Conservation (phyloP, 2,888 invertebrate genomes). For the Cheilosia vernalis region DNA sequence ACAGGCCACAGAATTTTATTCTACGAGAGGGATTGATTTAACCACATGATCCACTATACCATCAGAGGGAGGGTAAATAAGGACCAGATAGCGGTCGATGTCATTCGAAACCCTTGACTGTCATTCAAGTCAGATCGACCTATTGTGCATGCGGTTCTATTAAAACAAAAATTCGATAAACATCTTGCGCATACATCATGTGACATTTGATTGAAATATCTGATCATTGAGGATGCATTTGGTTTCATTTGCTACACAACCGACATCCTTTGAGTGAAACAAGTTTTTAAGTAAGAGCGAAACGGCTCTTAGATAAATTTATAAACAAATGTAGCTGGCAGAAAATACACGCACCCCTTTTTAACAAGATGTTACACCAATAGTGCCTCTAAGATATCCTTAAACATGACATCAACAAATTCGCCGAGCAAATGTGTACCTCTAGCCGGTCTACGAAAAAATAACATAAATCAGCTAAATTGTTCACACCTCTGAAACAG, state of each 20-base stretch:
- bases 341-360: no score
- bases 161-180: conserved; percentile 24
- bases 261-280: conserved; percentile 1
- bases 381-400: no score
- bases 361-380: no score
- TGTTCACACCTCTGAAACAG: conserved; percentile 55
- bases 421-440: neutral
- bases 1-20: conserved; percentile 1
- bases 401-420: neutral
- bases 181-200: conserved; percentile 11
- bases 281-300: neutral
- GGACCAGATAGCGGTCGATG: neutral
- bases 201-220: conserved; percentile 58
- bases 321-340: no score
- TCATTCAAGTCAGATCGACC: conserved; percentile 3
- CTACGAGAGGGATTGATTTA: conserved; percentile 15
- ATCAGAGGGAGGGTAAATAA: neutral
- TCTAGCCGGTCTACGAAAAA: neutral
- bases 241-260: neutral
- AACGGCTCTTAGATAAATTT: no score
- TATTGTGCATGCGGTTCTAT: conserved; percentile 22
- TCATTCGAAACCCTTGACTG: conserved; percentile 44
- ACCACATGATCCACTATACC: conserved; percentile 7
- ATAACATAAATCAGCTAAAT: conserved; percentile 55
- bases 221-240: conserved; percentile 17